A percentile compares a stretch with the other conserved stretches of the same genome.
Conservation (phyloP, 2,888 invertebrate genomes). For the Acholoe squamosa region DNA sequence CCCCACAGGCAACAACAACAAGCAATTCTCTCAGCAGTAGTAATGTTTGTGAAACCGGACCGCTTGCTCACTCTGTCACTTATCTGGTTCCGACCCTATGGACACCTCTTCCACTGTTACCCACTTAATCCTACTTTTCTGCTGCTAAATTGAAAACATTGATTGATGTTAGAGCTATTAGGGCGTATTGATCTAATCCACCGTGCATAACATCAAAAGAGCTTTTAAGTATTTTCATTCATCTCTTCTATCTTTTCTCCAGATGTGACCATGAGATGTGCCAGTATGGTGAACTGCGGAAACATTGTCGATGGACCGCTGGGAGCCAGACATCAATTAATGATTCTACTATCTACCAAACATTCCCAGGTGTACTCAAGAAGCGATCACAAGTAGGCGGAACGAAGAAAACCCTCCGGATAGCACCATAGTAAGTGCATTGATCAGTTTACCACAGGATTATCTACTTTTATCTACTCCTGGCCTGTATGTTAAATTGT, state of each 20-base stretch:
- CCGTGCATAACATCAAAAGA: no score
- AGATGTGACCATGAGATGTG: constrained; percentile 60
- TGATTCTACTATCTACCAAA: background rate
- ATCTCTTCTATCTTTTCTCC: background rate
- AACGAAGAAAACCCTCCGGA: constrained; percentile 28
- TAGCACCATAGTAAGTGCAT: constrained; percentile 45
- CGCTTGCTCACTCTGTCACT: background rate
- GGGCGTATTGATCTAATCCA: no score
- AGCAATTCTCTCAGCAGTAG: background rate
- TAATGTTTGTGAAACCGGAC: background rate
- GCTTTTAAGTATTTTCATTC: background rate
- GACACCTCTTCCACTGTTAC: background rate
- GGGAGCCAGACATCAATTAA: background rate
- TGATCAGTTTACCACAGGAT: no score
- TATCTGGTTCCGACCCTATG: background rate
- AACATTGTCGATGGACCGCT: constrained; percentile 13
- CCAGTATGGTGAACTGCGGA: constrained; percentile 26
- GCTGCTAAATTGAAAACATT: no score
- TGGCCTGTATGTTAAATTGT: no score
- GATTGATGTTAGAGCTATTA: no score
- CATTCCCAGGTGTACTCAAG: background rate
- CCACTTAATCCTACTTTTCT: no score
- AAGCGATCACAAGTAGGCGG: background rate
- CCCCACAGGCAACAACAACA: background rate
- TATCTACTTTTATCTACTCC: no score